Evolutionary conservation across 2,888 invertebrate genomes (phyloP).

Genomic region (Ypsolopha sequella): DNA sequence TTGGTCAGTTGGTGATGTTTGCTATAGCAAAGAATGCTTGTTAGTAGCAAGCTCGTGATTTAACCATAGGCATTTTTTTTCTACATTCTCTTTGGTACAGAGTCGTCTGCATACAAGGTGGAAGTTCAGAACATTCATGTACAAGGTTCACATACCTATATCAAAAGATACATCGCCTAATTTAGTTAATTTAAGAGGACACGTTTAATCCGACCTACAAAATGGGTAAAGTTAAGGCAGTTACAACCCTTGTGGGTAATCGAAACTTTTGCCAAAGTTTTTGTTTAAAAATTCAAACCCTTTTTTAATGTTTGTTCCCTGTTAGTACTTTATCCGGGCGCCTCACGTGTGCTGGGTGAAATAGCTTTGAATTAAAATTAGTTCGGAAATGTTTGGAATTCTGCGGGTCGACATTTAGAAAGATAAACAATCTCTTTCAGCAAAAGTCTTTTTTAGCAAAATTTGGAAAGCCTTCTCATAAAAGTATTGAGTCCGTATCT

Average conservation of each 20-base stretch:
- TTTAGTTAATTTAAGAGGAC: constrained; percentile 32
- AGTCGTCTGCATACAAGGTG: background rate
- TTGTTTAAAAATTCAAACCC: constrained; percentile 16
- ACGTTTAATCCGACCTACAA: constrained; percentile 17
- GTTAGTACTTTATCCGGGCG: too few relatives aligned
- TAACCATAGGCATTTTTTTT: too few relatives aligned
- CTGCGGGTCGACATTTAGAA: background rate
- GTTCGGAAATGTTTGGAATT: background rate
- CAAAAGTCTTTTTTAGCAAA: too few relatives aligned
- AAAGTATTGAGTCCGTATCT: too few relatives aligned
- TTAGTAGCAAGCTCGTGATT: too few relatives aligned
- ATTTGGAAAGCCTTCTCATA: too few relatives aligned
- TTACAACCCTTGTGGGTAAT: constrained; percentile 7
- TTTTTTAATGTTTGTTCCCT: background rate
- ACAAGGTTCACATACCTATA: background rate
- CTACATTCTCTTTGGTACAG: too few relatives aligned
- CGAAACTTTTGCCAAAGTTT: constrained; percentile 17
- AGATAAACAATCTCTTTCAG: too few relatives aligned
- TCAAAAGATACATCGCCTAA: constrained; percentile 19
- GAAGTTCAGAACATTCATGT: too few relatives aligned
- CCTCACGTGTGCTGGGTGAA: background rate
- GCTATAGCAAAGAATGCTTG: too few relatives aligned
- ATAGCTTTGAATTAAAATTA: background rate
- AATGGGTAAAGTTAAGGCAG: constrained; percentile 26
- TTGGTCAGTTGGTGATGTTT: too few relatives aligned